Evolutionary conservation across 2,797 vertebrate genomes (phyloP).

Genomic region (Sebastes cheni): DNA sequence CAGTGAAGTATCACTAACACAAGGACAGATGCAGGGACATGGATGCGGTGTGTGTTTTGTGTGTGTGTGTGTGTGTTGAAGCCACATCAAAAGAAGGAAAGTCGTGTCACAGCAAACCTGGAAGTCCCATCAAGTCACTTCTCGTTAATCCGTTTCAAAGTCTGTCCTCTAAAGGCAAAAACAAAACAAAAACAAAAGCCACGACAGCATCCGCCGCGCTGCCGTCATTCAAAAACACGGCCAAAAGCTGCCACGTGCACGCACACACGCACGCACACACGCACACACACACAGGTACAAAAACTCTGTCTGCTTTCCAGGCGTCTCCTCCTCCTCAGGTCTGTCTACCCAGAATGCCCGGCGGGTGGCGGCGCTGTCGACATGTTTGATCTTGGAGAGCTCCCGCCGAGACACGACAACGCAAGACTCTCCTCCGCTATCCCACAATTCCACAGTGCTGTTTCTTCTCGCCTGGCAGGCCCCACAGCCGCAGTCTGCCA

Average conservation of each 20-base stretch:
- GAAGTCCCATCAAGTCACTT: conserved; percentile 60
- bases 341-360: conserved; percentile 68
- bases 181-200: conserved; percentile 45
- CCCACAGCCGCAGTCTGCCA: conserved; percentile 58
- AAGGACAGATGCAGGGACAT: conserved; percentile 55
- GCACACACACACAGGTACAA: conserved; percentile 27
- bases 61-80: conserved; percentile 15
- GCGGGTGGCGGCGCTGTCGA: conserved; percentile 42
- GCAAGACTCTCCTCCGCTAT: conserved; percentile 51
- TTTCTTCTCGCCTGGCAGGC: conserved; percentile 57
- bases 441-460: conserved; percentile 68
- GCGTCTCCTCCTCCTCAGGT: conserved; percentile 62
- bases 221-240: conserved; percentile 46
- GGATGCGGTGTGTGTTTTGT: conserved; percentile 18
- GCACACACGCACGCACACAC: not conserved
- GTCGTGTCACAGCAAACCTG: conserved; percentile 65
- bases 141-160: conserved; percentile 69
- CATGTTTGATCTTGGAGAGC: conserved; percentile 68
- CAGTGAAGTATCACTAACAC: conserved; percentile 40
- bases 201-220: conserved; percentile 27
- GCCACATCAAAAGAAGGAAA: conserved; percentile 59
- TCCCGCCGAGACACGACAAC: conserved; percentile 60
- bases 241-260: conserved; percentile 5
- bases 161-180: conserved; percentile 49
- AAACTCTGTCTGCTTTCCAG: conserved; percentile 47